Evolutionary conservation across 2,797 vertebrate genomes (phyloP).

Genomic region (Artibeus lituratus): DNA sequence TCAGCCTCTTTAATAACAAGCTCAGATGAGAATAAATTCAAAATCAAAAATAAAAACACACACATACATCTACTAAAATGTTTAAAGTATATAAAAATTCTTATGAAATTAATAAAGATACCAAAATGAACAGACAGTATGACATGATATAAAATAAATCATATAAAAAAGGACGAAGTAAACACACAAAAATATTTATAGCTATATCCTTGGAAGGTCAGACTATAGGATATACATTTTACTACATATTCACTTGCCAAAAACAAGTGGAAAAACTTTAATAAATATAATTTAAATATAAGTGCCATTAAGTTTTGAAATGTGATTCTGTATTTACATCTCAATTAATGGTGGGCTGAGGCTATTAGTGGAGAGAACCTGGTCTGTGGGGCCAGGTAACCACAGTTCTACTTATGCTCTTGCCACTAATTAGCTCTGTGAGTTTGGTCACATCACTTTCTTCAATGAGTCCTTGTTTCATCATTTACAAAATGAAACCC

Average conservation of each 20-base stretch:
- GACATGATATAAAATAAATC: constrained; percentile 35
- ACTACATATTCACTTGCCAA: not conserved
- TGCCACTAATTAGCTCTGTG: not conserved
- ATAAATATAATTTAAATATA: not conserved
- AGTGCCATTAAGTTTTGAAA: not conserved
- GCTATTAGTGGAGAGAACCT: not conserved
- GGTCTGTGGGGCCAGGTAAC: not conserved
- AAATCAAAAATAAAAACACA: constrained; percentile 22
- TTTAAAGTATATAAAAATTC: constrained; percentile 14
- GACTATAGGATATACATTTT: not conserved
- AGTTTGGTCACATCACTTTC: not conserved
- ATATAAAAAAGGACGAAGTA: not conserved
- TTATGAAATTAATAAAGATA: constrained; percentile 15
- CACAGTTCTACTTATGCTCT: not conserved
- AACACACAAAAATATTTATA: not conserved
- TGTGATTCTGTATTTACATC: not conserved
- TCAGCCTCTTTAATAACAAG: constrained; percentile 1
- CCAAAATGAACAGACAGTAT: not conserved
- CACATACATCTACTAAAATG: not conserved
- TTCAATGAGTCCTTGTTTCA: not conserved
- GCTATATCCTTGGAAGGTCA: not conserved
- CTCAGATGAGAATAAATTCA: not conserved
- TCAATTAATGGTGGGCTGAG: not conserved
- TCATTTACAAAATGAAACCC: constrained; percentile 16
- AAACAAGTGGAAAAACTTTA: not conserved